Evolutionary conservation across 2,113 vertebrate genomes (phyloP).

Genomic region (Oostethus manadensis): DNA sequence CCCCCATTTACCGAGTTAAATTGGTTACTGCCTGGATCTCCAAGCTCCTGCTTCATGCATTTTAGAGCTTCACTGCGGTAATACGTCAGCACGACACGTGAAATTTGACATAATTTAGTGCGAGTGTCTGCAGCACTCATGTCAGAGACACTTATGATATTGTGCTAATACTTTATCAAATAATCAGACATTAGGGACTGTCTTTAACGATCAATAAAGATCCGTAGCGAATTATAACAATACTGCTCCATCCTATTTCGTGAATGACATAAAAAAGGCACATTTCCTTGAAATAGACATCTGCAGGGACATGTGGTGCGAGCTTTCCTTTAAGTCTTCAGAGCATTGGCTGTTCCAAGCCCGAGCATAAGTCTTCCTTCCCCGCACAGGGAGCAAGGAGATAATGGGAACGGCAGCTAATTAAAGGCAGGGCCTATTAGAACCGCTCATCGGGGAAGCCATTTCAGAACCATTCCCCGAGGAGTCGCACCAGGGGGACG

Average conservation of each 20-base stretch:
- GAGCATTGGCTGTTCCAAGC: slow-evolving; percentile 30
- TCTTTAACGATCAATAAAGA: no score
- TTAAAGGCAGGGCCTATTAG: slow-evolving; percentile 64
- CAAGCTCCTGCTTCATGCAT: slow-evolving; percentile 8
- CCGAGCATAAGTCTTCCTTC: slow-evolving; percentile 25
- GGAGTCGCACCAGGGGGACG: slow-evolving; percentile 50
- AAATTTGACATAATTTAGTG: neutral
- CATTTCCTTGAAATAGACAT: slow-evolving; percentile 13
- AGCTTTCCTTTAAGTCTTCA: slow-evolving; percentile 30
- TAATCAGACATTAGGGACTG: no score
- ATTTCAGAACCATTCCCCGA: slow-evolving; percentile 55
- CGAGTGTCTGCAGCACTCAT: neutral
- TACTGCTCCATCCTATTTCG: neutral
- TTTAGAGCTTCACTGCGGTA: neutral
- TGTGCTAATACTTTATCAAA: neutral
- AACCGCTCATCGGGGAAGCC: slow-evolving; percentile 63
- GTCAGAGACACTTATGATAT: neutral
- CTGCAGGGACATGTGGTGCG: slow-evolving; percentile 22
- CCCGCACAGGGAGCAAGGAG: slow-evolving; percentile 50
- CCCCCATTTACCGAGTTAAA: slow-evolving; percentile 34
- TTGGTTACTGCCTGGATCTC: slow-evolving; percentile 13
- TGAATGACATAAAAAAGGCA: neutral
- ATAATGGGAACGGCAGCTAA: slow-evolving; percentile 72
- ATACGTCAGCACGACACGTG: neutral
- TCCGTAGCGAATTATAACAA: no score